These are phyloP conservation scores for Synodontis membranacea DNA, from an alignment of 2,113 vertebrate genomes.

Conservation along the genomic window DNA sequence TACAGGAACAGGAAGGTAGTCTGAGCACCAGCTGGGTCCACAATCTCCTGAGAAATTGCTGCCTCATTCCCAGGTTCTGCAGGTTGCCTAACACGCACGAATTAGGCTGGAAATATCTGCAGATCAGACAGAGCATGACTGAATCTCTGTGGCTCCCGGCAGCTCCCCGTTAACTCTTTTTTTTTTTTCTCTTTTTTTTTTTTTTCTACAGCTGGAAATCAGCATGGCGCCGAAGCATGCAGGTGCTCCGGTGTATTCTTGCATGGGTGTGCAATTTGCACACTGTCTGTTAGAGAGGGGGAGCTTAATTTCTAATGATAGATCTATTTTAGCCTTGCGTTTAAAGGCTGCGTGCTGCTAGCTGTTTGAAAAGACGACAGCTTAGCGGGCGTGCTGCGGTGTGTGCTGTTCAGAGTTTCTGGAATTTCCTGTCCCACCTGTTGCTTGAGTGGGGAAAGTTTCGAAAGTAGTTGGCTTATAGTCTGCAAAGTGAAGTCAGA, in stretches of 20 bases:
- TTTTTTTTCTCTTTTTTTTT: slow-evolving; percentile 9
- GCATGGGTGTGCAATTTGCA: slow-evolving; percentile 36
- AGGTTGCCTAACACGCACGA: background rate
- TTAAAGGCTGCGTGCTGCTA: background rate
- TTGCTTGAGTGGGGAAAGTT: background rate
- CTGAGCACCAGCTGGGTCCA: slow-evolving; percentile 31
- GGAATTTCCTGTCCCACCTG: slow-evolving; percentile 18
- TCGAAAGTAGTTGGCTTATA: slow-evolving; percentile 9
- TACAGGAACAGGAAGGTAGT: slow-evolving; percentile 12
- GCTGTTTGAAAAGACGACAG: background rate
- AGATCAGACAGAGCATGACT: slow-evolving; percentile 23
- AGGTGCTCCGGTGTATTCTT: slow-evolving; percentile 25
- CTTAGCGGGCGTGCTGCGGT: background rate
- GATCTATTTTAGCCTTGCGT: slow-evolving; percentile 25
- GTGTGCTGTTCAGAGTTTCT: background rate
- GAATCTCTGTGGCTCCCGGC: slow-evolving; percentile 17
- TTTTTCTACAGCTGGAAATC: slow-evolving; percentile 22
- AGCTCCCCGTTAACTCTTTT: slow-evolving; percentile 22
- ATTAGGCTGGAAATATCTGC: slow-evolving; percentile 38
- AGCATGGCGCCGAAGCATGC: slow-evolving; percentile 25
- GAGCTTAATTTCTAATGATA: slow-evolving; percentile 25
- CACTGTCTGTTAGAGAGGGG: slow-evolving; percentile 6
- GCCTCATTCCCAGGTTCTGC: background rate
- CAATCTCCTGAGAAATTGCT: background rate
- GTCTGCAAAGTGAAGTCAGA: background rate